Evolutionary conservation across 2,113 vertebrate genomes (phyloP).

Genomic region (Ia io): DNA sequence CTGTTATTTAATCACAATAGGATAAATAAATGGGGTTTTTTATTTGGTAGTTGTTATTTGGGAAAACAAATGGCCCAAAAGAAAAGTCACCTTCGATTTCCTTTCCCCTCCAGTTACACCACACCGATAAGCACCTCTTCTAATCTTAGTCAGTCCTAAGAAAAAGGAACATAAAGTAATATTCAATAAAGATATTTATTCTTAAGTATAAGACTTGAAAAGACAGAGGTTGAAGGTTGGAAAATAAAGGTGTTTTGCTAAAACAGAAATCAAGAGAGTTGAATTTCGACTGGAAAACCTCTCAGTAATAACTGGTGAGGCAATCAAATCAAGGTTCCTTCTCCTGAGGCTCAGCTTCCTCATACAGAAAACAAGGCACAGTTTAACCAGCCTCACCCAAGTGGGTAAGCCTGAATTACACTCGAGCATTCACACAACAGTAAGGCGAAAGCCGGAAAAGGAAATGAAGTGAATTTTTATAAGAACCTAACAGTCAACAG

Average conservation of each 20-base stretch:
- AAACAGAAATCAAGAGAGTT: neutral
- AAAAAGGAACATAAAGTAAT: neutral
- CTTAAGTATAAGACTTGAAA: neutral
- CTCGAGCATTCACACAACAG: neutral
- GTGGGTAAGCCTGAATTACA: constrained; percentile 24
- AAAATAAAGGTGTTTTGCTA: neutral
- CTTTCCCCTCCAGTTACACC: neutral
- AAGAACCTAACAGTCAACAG: neutral
- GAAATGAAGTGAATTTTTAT: constrained; percentile 44
- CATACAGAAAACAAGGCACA: constrained; percentile 38
- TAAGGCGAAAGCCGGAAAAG: constrained; percentile 5
- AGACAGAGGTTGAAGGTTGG: neutral
- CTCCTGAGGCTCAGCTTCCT: constrained; percentile 48
- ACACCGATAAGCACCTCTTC: neutral
- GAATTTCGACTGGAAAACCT: neutral
- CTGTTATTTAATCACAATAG: constrained; percentile 17
- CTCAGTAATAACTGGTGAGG: constrained; percentile 14
- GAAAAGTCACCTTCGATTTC: neutral
- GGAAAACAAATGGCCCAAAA: neutral
- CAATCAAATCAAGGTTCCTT: constrained; percentile 27
- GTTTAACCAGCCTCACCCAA: neutral
- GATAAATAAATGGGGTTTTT: neutral
- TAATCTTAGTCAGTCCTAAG: neutral
- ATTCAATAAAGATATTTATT: neutral
- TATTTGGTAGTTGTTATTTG: neutral